A percentile compares a stretch with the other conserved stretches of the same genome.
phyloP scores from a whole-genome alignment of 1,140 invertebrate species.

The Formica selysi region DNA sequence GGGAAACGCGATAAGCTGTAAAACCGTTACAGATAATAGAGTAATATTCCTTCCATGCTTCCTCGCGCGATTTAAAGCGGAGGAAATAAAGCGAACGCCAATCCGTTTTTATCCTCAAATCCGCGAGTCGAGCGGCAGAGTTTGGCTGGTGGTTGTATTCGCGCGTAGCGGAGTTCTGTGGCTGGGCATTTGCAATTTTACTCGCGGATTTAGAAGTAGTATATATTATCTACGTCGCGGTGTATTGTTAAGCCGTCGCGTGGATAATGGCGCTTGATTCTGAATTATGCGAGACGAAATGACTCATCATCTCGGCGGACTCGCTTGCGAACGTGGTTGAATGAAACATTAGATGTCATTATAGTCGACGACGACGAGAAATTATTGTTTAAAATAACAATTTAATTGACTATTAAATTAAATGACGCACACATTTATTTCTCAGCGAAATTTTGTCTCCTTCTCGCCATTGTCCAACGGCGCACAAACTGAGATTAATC shows the following conservation, averaged over 20 bases:
- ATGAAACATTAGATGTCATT: constrained; percentile 2
- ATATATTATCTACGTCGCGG: constrained; percentile 41
- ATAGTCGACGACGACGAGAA: neutral
- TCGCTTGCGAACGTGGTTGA: neutral
- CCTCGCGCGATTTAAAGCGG: constrained; percentile 31
- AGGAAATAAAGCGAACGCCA: constrained; percentile 44
- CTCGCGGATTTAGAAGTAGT: constrained; percentile 37
- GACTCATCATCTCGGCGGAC: constrained; percentile 34
- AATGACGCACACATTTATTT: constrained; percentile 10
- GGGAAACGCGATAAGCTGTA: constrained; percentile 42
- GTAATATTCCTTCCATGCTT: constrained; percentile 33
- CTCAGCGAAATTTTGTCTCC: neutral
- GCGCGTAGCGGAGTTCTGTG: neutral
- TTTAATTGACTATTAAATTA: constrained; percentile 40
- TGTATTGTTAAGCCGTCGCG: constrained; percentile 40
- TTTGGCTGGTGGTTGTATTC: constrained; percentile 18
- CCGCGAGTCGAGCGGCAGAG: constrained; percentile 19
- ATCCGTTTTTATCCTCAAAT: constrained; percentile 57
- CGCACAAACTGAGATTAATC: constrained; percentile 34
- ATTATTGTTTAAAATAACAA: constrained; percentile 23
- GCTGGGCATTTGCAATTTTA: constrained; percentile 30
- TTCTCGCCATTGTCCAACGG: neutral
- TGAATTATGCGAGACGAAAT: constrained; percentile 27
- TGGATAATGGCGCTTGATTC: constrained; percentile 40
- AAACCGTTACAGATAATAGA: constrained; percentile 59